Conservation (phyloP, 2,888 invertebrate genomes). For the Cryptosula pallasiana region DNA sequence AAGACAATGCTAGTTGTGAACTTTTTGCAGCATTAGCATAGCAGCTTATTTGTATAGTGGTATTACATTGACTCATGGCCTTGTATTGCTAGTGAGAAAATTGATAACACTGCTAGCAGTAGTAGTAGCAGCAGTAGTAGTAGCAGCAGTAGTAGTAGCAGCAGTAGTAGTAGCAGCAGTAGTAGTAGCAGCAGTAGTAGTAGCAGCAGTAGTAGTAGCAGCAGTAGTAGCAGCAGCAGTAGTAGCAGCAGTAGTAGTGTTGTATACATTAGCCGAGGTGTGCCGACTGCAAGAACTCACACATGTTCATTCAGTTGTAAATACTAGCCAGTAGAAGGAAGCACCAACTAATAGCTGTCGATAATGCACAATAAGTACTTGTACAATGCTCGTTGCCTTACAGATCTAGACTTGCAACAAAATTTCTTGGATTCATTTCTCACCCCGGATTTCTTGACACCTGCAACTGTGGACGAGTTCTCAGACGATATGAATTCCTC, state of each 20-base stretch:
- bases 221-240: slow-evolving; percentile 27
- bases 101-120: slow-evolving; percentile 25
- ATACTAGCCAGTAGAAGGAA: no score
- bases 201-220: slow-evolving; percentile 27
- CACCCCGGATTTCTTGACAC: neutral
- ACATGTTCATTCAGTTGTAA: no score
- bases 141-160: slow-evolving; percentile 27
- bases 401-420: neutral
- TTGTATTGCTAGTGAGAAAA: slow-evolving; percentile 25
- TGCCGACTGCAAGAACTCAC: no score
- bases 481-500: neutral
- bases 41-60: no score
- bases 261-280: no score
- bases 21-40: no score
- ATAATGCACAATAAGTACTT: no score
- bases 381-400: neutral
- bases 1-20: no score
- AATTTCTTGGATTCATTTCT: neutral
- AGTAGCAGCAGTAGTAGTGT: slow-evolving; percentile 27
- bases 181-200: slow-evolving; percentile 28
- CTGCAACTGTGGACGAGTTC: neutral
- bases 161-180: slow-evolving; percentile 28
- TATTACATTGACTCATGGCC: no score
- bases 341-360: no score
- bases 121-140: slow-evolving; percentile 27